These are phyloP conservation scores for Seira sanloemensis DNA, from an alignment of 2,888 invertebrate genomes.

Conservation along the genomic window DNA sequence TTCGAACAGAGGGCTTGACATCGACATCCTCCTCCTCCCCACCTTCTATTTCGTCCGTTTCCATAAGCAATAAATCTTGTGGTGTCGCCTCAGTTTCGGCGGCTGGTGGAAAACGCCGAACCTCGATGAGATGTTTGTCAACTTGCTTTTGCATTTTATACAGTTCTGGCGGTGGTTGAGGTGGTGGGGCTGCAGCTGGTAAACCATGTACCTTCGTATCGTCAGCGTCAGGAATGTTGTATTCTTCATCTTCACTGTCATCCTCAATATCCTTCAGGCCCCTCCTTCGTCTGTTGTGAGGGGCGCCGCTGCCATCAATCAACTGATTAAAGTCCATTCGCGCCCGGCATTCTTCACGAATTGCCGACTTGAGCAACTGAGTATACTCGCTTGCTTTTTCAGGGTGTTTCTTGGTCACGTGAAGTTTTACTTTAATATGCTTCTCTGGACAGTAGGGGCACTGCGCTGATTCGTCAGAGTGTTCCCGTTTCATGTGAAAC, in stretches of 20 bases:
- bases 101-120: slow-evolving; percentile 1
- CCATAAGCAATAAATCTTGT: slow-evolving; percentile 82
- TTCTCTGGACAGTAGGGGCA: slow-evolving; percentile 50
- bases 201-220: background rate
- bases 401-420: slow-evolving; percentile 38
- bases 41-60: slow-evolving; percentile 74
- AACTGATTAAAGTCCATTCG: slow-evolving; percentile 42
- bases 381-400: slow-evolving; percentile 35
- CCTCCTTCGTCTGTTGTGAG: slow-evolving; percentile 24
- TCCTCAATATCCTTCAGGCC: background rate
- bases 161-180: slow-evolving; percentile 2
- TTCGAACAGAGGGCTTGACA: background rate
- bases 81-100: slow-evolving; percentile 6
- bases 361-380: background rate
- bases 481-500: slow-evolving; percentile 27
- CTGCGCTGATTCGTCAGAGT: slow-evolving; percentile 7
- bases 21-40: background rate
- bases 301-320: background rate
- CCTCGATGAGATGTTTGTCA: slow-evolving; percentile 16
- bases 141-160: slow-evolving; percentile 19
- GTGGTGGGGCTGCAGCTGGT: background rate
- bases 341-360: slow-evolving; percentile 16
- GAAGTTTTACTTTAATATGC: slow-evolving; percentile 41
- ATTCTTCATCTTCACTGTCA: background rate
- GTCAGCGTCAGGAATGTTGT: background rate